Conservation (phyloP, 1,140 invertebrate genomes). For the Pectinophora gossypiella region DNA sequence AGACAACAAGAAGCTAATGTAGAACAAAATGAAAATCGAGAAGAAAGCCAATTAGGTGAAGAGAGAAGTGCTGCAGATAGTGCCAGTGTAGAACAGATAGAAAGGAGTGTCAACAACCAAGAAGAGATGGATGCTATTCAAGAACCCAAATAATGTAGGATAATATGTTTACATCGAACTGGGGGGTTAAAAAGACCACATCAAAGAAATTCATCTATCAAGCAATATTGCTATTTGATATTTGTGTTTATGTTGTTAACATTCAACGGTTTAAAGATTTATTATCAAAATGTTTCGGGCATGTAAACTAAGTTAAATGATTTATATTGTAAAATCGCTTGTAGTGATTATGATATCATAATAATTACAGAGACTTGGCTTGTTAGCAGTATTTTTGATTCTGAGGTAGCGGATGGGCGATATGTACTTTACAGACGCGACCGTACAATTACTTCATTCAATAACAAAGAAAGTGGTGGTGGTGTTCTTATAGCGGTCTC, state of each 20-base stretch:
- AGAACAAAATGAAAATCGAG: neutral
- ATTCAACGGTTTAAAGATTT: neutral
- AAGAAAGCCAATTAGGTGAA: neutral
- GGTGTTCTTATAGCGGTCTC: conserved; percentile 1
- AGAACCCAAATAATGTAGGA: too few species aligned
- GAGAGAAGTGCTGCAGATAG: too few species aligned
- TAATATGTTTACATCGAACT: too few species aligned
- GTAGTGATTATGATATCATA: neutral
- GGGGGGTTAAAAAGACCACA: too few species aligned
- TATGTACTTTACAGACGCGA: neutral
- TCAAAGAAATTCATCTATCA: too few species aligned
- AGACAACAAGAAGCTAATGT: neutral
- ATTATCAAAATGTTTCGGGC: neutral
- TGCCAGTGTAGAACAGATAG: too few species aligned
- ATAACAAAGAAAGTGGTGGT: neutral
- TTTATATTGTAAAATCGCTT: neutral
- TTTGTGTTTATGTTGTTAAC: neutral
- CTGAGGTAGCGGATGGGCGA: neutral
- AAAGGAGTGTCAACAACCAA: too few species aligned
- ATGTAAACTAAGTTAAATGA: neutral
- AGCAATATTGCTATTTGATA: too few species aligned
- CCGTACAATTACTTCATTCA: neutral
- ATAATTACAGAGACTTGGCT: too few species aligned
- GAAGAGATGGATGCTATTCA: too few species aligned
- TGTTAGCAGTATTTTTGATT: neutral